Percentiles rank a stretch among this genome's conserved stretches.
These are phyloP conservation scores for Eulemur albifrons DNA, from an alignment of 2,797 vertebrate genomes.

Conservation along the genomic window DNA sequence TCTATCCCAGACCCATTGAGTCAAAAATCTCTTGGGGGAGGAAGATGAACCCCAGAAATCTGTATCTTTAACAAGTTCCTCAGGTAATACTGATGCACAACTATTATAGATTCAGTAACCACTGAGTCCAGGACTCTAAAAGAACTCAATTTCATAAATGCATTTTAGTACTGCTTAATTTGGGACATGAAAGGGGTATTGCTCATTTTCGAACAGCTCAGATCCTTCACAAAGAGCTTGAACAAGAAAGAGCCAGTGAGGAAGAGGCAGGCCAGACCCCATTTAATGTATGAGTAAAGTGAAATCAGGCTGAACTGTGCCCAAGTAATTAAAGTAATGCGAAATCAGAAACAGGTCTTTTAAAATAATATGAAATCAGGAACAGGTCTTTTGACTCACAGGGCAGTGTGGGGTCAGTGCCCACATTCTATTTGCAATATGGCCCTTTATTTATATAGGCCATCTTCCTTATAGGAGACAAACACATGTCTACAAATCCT, in stretches of 20 bases:
- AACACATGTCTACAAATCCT: background rate
- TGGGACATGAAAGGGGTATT: background rate
- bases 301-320: background rate
- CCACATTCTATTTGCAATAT: background rate
- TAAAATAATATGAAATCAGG: background rate
- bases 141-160: background rate
- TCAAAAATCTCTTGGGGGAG: background rate
- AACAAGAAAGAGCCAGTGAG: background rate
- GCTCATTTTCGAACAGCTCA: slow-evolving; percentile 31
- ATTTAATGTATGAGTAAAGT: background rate
- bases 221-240: background rate
- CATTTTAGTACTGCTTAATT: background rate
- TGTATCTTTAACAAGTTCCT: background rate
- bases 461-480: background rate
- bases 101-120: background rate
- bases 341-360: background rate
- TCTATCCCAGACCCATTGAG: background rate
- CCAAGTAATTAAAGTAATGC: background rate
- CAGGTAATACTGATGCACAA: background rate
- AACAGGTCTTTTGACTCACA: background rate
- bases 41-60: background rate
- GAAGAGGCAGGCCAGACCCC: background rate
- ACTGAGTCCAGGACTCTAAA: background rate
- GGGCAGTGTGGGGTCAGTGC: background rate
- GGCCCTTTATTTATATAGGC: background rate